Conservation (phyloP, 2,113 vertebrate species). For the Beaufortia kweichowensis region DNA sequence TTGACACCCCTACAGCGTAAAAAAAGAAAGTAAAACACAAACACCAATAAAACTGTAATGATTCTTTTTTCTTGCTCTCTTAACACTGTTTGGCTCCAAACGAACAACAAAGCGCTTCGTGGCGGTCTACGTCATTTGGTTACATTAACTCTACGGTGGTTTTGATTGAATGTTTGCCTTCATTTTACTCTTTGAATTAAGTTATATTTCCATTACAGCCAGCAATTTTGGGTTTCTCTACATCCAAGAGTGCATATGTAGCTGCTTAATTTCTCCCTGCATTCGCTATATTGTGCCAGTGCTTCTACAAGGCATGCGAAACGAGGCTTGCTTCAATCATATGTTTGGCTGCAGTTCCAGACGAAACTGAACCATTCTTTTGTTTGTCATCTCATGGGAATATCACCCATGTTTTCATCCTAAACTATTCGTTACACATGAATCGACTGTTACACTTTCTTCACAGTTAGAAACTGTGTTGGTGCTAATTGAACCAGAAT, state of each 20-base stretch:
- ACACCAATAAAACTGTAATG: constrained; percentile 63
- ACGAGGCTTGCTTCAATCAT: constrained; percentile 28
- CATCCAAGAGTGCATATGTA: constrained; percentile 55
- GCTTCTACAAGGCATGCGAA: constrained; percentile 1
- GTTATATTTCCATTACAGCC: constrained; percentile 59
- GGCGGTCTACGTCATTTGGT: constrained; percentile 52
- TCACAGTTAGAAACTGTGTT: constrained; percentile 11
- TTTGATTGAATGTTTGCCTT: constrained; percentile 62
- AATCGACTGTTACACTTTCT: neutral
- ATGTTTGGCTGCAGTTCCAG: constrained; percentile 9
- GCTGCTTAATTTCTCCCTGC: constrained; percentile 53
- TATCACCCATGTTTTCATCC: neutral
- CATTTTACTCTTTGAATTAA: constrained; percentile 61
- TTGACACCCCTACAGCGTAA: constrained; percentile 59
- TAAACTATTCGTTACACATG: neutral
- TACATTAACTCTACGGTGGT: constrained; percentile 57
- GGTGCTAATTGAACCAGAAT: constrained; percentile 2
- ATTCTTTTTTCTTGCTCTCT: constrained; percentile 50
- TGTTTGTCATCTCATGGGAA: constrained; percentile 35
- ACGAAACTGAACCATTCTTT: constrained; percentile 24
- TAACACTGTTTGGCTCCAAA: constrained; percentile 56
- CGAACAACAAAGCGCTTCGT: constrained; percentile 61
- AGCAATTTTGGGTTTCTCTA: constrained; percentile 61
- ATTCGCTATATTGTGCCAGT: constrained; percentile 46
- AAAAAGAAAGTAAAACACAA: constrained; percentile 55